phyloP scores from a whole-genome alignment of 2,888 invertebrate genomes.

The Drosophila atripex region DNA sequence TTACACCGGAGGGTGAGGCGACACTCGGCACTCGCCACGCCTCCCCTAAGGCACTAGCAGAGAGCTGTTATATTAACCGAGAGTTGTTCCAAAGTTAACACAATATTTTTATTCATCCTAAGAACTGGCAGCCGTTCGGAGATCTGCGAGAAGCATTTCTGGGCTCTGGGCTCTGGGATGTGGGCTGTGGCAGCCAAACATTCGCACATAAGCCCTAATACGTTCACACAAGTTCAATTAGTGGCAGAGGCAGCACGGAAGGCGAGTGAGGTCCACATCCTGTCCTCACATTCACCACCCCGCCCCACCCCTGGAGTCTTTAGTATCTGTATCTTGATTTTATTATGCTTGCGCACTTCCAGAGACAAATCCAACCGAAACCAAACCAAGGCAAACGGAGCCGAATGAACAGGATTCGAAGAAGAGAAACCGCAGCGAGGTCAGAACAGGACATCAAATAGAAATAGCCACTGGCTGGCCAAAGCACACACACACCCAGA shows the following conservation, averaged over 20 bases:
- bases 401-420: conserved; percentile 5
- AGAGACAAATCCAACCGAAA: conserved; percentile 25
- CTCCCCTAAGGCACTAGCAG: conserved; percentile 12
- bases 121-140: conserved; percentile 50
- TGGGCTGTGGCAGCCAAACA: conserved; percentile 48
- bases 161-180: not conserved
- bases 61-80: conserved; percentile 46
- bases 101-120: conserved; percentile 76
- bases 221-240: conserved; percentile 78
- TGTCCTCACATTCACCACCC: conserved; percentile 3
- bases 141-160: not conserved
- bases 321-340: conserved; percentile 70
- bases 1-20: conserved; percentile 53
- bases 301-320: conserved; percentile 32
- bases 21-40: conserved; percentile 40
- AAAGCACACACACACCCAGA: conserved; percentile 5
- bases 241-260: conserved; percentile 51
- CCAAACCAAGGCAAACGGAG: conserved; percentile 9
- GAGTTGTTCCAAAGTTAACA: conserved; percentile 71
- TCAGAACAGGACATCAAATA: conserved; percentile 77
- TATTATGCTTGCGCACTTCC: conserved; percentile 77
- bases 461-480: conserved; percentile 51
- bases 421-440: conserved; percentile 69
- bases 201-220: conserved; percentile 74
- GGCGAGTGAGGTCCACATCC: conserved; percentile 4